Evolutionary conservation across 2,113 vertebrate species (phyloP).

Genomic region (Sula dactylatra): DNA sequence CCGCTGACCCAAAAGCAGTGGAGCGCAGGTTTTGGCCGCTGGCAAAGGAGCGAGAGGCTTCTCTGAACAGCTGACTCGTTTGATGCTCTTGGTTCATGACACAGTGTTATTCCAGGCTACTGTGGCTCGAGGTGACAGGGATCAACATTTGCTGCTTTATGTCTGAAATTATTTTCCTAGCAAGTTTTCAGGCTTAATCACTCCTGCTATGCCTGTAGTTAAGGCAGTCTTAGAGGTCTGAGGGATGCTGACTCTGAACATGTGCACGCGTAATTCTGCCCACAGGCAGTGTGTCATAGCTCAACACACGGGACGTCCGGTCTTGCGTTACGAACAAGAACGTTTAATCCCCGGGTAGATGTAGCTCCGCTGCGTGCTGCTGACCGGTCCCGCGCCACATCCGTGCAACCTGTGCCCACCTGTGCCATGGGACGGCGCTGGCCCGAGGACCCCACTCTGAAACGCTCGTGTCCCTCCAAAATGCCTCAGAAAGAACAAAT

Average conservation of each 20-base stretch:
- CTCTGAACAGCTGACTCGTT: neutral
- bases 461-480: neutral
- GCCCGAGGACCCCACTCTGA: accelerated
- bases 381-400: accelerated
- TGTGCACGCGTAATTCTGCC: too few species aligned
- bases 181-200: neutral
- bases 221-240: too few species aligned
- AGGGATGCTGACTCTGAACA: neutral
- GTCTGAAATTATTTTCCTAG: neutral
- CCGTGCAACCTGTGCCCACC: neutral
- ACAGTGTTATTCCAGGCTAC: neutral
- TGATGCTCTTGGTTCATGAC: neutral
- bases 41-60: neutral
- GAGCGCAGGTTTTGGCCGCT: neutral
- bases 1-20: neutral
- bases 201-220: neutral
- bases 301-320: accelerated
- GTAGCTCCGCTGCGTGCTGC: neutral
- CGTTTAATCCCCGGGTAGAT: neutral
- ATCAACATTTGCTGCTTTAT: neutral
- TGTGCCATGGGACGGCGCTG: accelerated
- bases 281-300: neutral
- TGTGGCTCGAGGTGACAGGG: neutral
- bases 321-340: accelerated
- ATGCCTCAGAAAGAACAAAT: neutral